Evolutionary conservation across 2,797 vertebrate species (phyloP).

Genomic region (Xenopus petersii): DNA sequence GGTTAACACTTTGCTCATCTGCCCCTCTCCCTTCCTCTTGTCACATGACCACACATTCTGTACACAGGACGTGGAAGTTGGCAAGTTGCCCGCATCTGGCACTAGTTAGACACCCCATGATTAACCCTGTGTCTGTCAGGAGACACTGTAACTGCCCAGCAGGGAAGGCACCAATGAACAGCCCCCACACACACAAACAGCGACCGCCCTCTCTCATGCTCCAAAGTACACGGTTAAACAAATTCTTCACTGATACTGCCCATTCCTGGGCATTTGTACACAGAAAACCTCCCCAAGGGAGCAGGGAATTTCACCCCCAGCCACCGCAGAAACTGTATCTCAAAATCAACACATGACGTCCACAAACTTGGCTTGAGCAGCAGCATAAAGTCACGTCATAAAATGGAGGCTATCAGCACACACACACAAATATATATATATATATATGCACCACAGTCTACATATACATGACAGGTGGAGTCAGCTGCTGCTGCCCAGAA

Average conservation of each 20-base stretch:
- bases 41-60: conserved; percentile 42
- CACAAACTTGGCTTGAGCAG: background rate
- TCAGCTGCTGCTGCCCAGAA: background rate
- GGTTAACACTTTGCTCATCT: conserved; percentile 39
- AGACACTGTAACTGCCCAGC: background rate
- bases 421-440: too few relatives aligned
- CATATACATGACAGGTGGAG: too few relatives aligned
- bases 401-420: background rate
- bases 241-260: background rate
- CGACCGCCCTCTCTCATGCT: background rate
- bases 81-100: conserved; percentile 34
- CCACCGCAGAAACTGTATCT: background rate
- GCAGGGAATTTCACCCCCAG: background rate
- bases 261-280: background rate
- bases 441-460: too few relatives aligned
- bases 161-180: background rate
- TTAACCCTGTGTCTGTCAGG: conserved; percentile 25
- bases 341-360: background rate
- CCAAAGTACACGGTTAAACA: background rate
- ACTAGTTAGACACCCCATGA: conserved; percentile 37
- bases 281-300: background rate
- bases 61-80: conserved; percentile 47
- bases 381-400: background rate
- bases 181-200: background rate
- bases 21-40: conserved; percentile 32